A percentile compares a stretch with the other conserved stretches of the same genome.
Evolutionary conservation across 2,113 vertebrate genomes (phyloP).

Genomic region (Trachemys scripta): DNA sequence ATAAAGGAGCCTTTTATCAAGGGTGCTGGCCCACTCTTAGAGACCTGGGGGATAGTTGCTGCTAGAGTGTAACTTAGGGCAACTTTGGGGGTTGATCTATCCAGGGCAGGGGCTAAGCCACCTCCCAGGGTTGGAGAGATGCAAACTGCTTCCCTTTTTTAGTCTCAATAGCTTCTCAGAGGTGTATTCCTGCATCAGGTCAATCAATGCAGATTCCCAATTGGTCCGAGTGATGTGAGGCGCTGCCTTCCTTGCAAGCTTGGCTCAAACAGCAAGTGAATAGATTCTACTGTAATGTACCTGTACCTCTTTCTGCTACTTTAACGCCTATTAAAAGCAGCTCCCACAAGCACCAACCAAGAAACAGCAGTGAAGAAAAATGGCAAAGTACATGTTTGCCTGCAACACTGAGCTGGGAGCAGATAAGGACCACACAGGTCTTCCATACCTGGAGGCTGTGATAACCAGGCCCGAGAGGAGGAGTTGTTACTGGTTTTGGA

Average conservation of each 20-base stretch:
- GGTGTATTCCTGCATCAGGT: not conserved
- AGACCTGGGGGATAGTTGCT: not conserved
- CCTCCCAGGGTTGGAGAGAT: not conserved
- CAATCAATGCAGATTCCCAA: not conserved
- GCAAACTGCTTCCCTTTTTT: not conserved
- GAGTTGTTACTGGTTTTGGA: not conserved
- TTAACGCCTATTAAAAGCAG: not conserved
- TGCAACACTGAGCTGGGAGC: not conserved
- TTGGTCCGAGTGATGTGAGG: not conserved
- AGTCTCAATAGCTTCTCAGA: not conserved
- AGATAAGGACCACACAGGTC: not conserved
- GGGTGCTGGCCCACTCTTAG: not conserved
- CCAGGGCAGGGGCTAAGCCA: not conserved
- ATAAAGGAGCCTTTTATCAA: not conserved
- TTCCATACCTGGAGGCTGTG: not conserved
- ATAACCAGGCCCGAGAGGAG: not conserved
- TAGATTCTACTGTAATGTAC: not conserved
- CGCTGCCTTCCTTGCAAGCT: not conserved
- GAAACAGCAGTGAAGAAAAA: not conserved
- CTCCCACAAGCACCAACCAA: not conserved
- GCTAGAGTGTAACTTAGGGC: not conserved
- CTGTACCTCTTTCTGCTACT: not conserved
- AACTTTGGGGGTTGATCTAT: not conserved
- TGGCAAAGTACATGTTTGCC: not conserved
- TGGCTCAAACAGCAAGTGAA: not conserved